Percentiles rank a stretch among this genome's conserved stretches.
Conservation (phyloP, 2,797 vertebrate genomes). For the Triplophysa yarkandensis region DNA sequence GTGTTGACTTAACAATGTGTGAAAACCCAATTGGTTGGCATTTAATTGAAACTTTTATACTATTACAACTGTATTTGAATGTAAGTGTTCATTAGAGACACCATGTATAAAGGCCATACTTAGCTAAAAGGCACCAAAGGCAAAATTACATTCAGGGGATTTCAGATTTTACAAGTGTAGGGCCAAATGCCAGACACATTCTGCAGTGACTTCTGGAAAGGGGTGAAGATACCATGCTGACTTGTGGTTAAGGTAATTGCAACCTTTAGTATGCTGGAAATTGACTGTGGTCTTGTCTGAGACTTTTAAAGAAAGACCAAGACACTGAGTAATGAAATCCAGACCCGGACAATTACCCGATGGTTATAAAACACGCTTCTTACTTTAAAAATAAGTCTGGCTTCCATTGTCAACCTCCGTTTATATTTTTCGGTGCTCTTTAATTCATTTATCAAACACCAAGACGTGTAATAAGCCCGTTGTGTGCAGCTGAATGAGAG, state of each 20-base stretch:
- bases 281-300: not conserved
- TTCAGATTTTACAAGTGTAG: not conserved
- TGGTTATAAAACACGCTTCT: not conserved
- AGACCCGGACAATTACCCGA: not conserved
- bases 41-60: too few relatives aligned
- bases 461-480: not conserved
- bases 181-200: not conserved
- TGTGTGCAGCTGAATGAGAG: too few relatives aligned
- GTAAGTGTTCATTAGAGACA: not conserved
- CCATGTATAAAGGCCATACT: not conserved
- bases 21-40: too few relatives aligned
- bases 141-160: not conserved
- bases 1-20: too few relatives aligned
- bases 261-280: not conserved
- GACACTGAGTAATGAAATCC: too few relatives aligned
- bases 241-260: slow-evolving; percentile 1
- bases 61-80: too few relatives aligned
- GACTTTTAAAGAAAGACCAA: not conserved
- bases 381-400: not conserved
- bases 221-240: not conserved
- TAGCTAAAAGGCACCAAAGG: not conserved
- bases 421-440: not conserved
- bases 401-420: not conserved
- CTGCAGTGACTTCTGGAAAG: not conserved
- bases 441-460: not conserved